A percentile compares a stretch with the other conserved stretches of the same genome.
phyloP scores from a whole-genome alignment of 2,888 invertebrate genomes.

The Melieria omissa region DNA sequence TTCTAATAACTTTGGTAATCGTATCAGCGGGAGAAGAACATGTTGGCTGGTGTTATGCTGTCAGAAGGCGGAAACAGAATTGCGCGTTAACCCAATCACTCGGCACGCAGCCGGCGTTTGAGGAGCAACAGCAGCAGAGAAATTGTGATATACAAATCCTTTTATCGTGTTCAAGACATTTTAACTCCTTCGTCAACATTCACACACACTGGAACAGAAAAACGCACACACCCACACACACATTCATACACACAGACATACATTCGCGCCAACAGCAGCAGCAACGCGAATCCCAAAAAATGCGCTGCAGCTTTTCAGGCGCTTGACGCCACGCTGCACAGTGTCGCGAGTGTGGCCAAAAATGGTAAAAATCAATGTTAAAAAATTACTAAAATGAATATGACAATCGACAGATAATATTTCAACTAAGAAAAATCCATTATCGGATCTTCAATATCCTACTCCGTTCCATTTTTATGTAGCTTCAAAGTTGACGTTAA shows the following conservation, averaged over 20 bases:
- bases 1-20: slow-evolving; percentile 36
- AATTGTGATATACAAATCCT: slow-evolving; percentile 30
- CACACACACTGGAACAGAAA: slow-evolving; percentile 15
- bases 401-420: too few relatives aligned
- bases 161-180: slow-evolving; percentile 24
- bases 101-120: not conserved
- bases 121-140: not conserved
- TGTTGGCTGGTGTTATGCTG: not conserved
- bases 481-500: too few relatives aligned
- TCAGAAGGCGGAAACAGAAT: slow-evolving; percentile 20
- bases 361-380: too few relatives aligned
- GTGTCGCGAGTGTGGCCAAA: too few relatives aligned
- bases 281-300: not conserved
- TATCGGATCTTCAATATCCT: too few relatives aligned
- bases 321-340: not conserved
- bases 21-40: slow-evolving; percentile 1
- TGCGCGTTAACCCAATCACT: slow-evolving; percentile 7
- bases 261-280: not conserved
- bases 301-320: slow-evolving; percentile 1
- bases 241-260: slow-evolving; percentile 31
- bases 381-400: too few relatives aligned
- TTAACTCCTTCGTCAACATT: slow-evolving; percentile 17
- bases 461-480: too few relatives aligned
- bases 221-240: not conserved
- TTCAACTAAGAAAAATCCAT: too few relatives aligned